Base-by-base conservation (phyloP, 1,140 invertebrate genomes). In the Pseudomyrmex flavicornis region DNA sequence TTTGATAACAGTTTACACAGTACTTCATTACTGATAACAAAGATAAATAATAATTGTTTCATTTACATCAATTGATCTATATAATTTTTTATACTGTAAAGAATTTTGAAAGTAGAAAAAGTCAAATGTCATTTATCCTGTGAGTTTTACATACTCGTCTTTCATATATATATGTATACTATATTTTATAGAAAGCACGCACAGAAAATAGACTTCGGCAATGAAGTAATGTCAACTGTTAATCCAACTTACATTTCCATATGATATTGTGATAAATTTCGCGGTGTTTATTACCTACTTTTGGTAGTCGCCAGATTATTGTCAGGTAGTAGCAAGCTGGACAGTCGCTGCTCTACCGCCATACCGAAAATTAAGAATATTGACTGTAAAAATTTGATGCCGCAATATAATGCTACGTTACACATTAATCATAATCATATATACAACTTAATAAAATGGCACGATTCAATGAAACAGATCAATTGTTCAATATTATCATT, bases 381-480 rank as follows among this genome's bases (percentile, higher is more conserved):
- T 89, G 86, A 88, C 77, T 88, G 66, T 88, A 83, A 85, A 88
- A 79, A 88, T 72, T 20, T 68, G 52, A 87, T 69, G 62, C 56
- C 46, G 56, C 61, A 48, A 75, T 89, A 7, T 26, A 26, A 26
- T 73, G 63, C 22, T 86, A 87, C 73, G 66, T 83, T 89, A 56
- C 35, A 35, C 5, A 35, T 35, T 77, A 73, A 83, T 86, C 20
- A 77, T 85, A 88, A 88, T 83, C 46, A 82, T 91, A 90, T 91
- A 82, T 91, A 91, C 89, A 91, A 89, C 76, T 63, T 90, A 85
- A 70, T 88, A 87, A 88, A 91, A 91, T 91, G 91, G 91, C 91
- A 91, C 91, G 82, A 89, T 90, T 91, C 69, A 84, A 91, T 80
- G 75, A 85, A 83, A 88, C 83, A 84, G 62, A 90, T 89, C 82